Evolutionary conservation across 2,113 vertebrate genomes (phyloP).

Genomic region (Anhinga anhinga): DNA sequence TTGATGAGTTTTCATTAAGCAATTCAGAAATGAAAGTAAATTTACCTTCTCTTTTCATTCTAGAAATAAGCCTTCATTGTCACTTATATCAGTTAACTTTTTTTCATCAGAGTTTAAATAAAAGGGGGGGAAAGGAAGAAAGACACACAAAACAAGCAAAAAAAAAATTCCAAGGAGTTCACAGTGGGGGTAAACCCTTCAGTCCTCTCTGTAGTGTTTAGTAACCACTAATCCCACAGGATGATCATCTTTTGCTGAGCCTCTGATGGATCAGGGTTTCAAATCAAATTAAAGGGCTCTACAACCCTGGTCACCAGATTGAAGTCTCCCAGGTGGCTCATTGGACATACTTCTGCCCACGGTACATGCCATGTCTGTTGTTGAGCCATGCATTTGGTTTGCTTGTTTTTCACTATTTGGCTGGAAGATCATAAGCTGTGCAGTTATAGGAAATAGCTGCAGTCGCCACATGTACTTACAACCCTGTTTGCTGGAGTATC

Average conservation of each 20-base stretch:
- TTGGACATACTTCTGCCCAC: accelerated
- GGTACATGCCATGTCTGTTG: neutral
- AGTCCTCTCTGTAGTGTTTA: neutral
- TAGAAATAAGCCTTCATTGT: neutral
- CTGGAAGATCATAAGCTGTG: neutral
- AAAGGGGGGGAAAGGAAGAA: neutral
- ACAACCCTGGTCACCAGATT: neutral
- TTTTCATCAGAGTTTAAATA: neutral
- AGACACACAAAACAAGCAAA: neutral
- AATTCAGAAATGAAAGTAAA: neutral
- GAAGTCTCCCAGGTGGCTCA: neutral
- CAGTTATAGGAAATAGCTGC: neutral
- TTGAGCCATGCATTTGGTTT: neutral
- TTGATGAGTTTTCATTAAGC: neutral
- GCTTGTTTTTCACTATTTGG: neutral
- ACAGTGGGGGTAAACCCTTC: neutral
- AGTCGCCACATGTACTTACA: neutral
- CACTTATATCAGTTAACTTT: neutral
- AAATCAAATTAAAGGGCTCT: neutral
- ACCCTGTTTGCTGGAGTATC: neutral
- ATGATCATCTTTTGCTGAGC: neutral
- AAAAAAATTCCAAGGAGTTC: neutral
- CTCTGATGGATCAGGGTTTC: neutral
- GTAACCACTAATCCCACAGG: neutral
- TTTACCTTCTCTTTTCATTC: neutral